Evolutionary conservation across 1,140 invertebrate genomes (phyloP), one percentile per base, ranked within the genome.

Genomic region (Delia radicum): DNA sequence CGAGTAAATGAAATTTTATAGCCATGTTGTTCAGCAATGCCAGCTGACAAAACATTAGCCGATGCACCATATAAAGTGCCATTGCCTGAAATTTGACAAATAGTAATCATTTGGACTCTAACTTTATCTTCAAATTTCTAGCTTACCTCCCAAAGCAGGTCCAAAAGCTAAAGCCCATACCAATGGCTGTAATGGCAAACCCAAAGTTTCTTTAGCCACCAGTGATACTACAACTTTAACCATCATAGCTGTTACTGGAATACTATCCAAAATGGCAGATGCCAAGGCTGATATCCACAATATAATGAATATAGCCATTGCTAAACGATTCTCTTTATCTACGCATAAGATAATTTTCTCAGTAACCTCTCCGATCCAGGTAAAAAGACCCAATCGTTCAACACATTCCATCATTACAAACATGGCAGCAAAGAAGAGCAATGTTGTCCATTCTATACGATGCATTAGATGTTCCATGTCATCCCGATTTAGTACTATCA

Each of bases 371-470:
- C 93, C 93, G 55, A 95, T 93, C 88, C 90, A 93, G 13, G 88
- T 87, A 4, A 95, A 91, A 1, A 95, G 82, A 0, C 92, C 91
- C 26, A 95, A 81, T 62, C 89, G 87, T 0, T 91, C 89, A 18
- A 95, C 86, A 55, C 91, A 93, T 87, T 94, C 93, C 93, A 95
- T 95, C 31, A 95, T 88, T n/a, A 94, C 90, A 78, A 95, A 95
- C 18, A 95, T 87, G 4, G 92, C 90, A 1, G 93, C 92, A 79
- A 95, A 95, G 82, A 95, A 95, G 33, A 94, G 86, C 2, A 95
- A 83, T 0, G 94, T 95, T 1, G 91, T 91, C 94, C 94, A 95
- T 86, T 95, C 94, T 0, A 95, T 91, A 78, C 92, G 88, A 15
- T 91, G 89, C 77, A 95, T 88, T 37, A 95, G 85, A 42, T 90